phyloP scores from a whole-genome alignment of 2,797 vertebrate species.

The Botia kubotai region DNA sequence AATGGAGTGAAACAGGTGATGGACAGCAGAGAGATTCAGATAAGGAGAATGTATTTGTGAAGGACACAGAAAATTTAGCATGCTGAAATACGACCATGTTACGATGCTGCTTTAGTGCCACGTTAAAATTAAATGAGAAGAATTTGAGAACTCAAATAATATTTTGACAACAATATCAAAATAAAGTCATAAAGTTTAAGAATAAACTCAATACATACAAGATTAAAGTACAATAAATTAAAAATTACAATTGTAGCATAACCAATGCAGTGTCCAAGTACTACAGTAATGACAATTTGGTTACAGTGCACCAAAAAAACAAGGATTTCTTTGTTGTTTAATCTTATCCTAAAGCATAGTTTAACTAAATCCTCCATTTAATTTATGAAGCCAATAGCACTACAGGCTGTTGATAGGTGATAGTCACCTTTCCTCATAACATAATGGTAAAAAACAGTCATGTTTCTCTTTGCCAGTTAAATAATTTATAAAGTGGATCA shows the following conservation, averaged over 20 bases:
- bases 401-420: background rate
- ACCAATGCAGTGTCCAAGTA: too few relatives aligned
- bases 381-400: background rate
- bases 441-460: background rate
- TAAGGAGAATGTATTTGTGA: background rate
- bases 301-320: background rate
- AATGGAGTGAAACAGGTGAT: slow-evolving; percentile 52
- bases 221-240: too few relatives aligned
- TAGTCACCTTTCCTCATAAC: background rate
- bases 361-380: too few relatives aligned
- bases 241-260: too few relatives aligned
- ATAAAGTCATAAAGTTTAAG: too few relatives aligned
- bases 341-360: background rate
- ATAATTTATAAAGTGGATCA: background rate
- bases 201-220: too few relatives aligned
- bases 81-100: background rate
- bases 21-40: slow-evolving; percentile 28
- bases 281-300: too few relatives aligned
- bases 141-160: too few relatives aligned
- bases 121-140: background rate
- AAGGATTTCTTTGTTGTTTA: background rate
- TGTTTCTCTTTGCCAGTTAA: background rate
- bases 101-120: background rate
- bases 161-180: too few relatives aligned
- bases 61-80: background rate